Evolutionary conservation across 2,113 vertebrate species (phyloP), one percentile per base, ranked within the genome.

Genomic region (Arothron firmamentum): DNA sequence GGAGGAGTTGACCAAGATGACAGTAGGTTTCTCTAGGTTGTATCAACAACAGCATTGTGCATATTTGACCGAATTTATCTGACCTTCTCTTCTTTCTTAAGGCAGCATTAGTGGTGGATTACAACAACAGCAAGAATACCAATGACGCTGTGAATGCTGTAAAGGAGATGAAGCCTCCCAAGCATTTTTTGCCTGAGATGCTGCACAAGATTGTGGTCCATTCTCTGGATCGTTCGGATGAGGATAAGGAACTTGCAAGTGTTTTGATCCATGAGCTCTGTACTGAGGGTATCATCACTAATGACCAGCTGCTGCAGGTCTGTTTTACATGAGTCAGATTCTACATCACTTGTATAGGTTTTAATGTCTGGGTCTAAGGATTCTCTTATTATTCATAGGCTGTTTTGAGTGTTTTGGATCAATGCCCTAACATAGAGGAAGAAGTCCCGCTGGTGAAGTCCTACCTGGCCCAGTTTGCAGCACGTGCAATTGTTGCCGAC

Each of bases 401-500:
- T 48, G 92, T 97, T 80, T 84, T 94, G 62, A 91, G 91, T 66
- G 94, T 98, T 56, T 86, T 98, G 82, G 96, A 98, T 82, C 96
- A 97, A 92, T 96, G 94, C 80, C 93, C 95, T 47, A 97, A 99
- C 86, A 91, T 99, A 42, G 96, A 99, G 87, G 93, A 93, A 60
- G 95, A 98, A 78, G 91, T 98, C 77, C 96, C 97, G 6, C 88
- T 96, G 88, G 95, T 99, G 80, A 99, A 99, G 89, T 99, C 96
- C 0, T 99, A 96, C 70, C 88, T 98, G 91, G 97, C 96, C 48
- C 96, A 97, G 89, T 98, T 98, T 90, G 93, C 95, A 74, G 95
- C 96, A 25, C 92, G 93, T 72, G 96, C 95, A 6, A 90, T 97
- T 80, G 92, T 96, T 67, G 91, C 93, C 0, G 96, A 98, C 81